These are phyloP conservation scores for Leptodirus hochenwartii DNA, from an alignment of 2,888 invertebrate genomes.

Conservation along the genomic window DNA sequence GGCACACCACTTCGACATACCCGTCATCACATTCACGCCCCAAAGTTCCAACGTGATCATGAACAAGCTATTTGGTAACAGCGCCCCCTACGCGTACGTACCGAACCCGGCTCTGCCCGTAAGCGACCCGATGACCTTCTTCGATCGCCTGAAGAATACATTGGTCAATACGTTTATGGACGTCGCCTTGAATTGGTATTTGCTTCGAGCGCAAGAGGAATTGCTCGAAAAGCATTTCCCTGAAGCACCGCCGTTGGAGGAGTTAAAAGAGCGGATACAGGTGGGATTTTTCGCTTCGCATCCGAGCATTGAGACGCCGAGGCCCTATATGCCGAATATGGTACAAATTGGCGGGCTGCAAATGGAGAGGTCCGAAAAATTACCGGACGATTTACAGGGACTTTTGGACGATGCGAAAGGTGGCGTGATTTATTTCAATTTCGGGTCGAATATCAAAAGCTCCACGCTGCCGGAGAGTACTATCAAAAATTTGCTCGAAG, in stretches of 20 bases:
- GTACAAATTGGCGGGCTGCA: slow-evolving; percentile 18
- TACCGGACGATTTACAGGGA: slow-evolving; percentile 12
- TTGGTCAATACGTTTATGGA: slow-evolving; percentile 9
- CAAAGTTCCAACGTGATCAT: slow-evolving; percentile 15
- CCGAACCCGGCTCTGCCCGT: slow-evolving; percentile 15
- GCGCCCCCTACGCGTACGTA: slow-evolving; percentile 19
- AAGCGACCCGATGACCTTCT: slow-evolving; percentile 19
- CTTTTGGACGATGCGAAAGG: slow-evolving; percentile 14
- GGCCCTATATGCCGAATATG: slow-evolving; percentile 18
- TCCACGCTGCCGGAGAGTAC: slow-evolving; percentile 10
- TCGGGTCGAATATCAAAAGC: slow-evolving; percentile 15
- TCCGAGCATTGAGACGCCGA: slow-evolving; percentile 16
- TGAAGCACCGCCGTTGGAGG: slow-evolving; percentile 11
- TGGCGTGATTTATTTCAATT: slow-evolving; percentile 16
- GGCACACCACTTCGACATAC: slow-evolving; percentile 19
- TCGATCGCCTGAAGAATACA: slow-evolving; percentile 18
- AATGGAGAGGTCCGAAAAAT: slow-evolving; percentile 10
- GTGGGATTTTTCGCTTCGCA: slow-evolving; percentile 17
- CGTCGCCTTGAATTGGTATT: slow-evolving; percentile 6
- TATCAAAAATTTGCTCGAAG: slow-evolving; percentile 26
- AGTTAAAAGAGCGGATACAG: slow-evolving; percentile 14
- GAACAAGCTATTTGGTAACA: slow-evolving; percentile 17
- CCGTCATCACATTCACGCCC: slow-evolving; percentile 17
- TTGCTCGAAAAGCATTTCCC: slow-evolving; percentile 14
- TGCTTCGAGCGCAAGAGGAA: slow-evolving; percentile 9